Conservation (phyloP, 2,888 invertebrate species). For the Dascillus cervinus region DNA sequence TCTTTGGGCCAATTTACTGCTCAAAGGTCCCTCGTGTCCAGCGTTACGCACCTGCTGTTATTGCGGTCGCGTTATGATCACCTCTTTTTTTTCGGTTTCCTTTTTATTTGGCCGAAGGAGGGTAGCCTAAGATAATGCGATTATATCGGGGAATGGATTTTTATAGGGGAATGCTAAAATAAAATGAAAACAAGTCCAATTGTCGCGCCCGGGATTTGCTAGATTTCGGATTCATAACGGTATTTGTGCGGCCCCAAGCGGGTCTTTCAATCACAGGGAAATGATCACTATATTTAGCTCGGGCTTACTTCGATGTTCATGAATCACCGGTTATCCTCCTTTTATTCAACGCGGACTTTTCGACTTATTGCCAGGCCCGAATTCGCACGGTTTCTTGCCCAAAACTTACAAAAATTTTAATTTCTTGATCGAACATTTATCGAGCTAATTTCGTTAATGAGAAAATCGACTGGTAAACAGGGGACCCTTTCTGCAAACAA, state of each 20-base stretch:
- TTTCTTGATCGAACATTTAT: too few relatives aligned
- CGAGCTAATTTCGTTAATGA: too few relatives aligned
- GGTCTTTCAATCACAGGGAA: conserved; percentile 39
- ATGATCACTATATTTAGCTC: too few relatives aligned
- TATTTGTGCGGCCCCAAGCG: conserved; percentile 32
- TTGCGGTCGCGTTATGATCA: conserved; percentile 22
- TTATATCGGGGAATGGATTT: conserved; percentile 36
- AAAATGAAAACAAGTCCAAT: conserved; percentile 41
- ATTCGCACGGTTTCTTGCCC: too few relatives aligned
- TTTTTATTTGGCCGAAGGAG: conserved; percentile 32
- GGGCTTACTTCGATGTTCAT: too few relatives aligned
- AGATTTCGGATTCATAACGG: conserved; percentile 28
- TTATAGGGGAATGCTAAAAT: conserved; percentile 38
- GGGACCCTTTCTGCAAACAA: too few relatives aligned
- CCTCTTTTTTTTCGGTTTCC: conserved; percentile 22
- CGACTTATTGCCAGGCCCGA: too few relatives aligned
- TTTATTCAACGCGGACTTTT: too few relatives aligned
- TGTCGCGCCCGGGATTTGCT: conserved; percentile 33
- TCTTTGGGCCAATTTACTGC: conserved; percentile 36
- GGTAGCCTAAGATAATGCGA: conserved; percentile 37
- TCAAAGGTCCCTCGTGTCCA: conserved; percentile 22
- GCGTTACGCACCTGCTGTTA: conserved; percentile 14
- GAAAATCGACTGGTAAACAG: too few relatives aligned
- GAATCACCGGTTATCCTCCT: too few relatives aligned
- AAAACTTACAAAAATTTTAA: too few relatives aligned